phyloP scores from a whole-genome alignment of 2,797 vertebrate genomes.

The Typhlichthys subterraneus region DNA sequence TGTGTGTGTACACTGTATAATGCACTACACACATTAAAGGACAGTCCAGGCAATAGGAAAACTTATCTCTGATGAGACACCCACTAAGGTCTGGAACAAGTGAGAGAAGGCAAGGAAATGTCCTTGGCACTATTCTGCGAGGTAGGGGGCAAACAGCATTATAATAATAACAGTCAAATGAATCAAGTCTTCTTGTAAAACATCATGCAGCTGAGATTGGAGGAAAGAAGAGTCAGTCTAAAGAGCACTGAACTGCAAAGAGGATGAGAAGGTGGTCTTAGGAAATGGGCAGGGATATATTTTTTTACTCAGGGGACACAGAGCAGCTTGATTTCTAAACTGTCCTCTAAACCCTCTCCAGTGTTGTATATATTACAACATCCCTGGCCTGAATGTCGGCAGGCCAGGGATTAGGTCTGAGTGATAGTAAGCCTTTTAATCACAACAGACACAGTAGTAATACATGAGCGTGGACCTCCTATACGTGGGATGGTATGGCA shows the following conservation, averaged over 20 bases:
- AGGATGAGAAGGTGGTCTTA: not conserved
- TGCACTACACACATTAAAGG: not conserved
- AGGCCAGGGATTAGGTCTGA: no score
- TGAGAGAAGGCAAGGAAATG: not conserved
- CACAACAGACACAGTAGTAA: slow-evolving; percentile 9
- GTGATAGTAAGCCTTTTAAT: slow-evolving; percentile 2
- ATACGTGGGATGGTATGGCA: slow-evolving; percentile 24
- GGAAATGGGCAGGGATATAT: slow-evolving; percentile 3
- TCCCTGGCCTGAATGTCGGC: not conserved
- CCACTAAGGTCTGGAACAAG: not conserved
- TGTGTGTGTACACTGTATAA: no score
- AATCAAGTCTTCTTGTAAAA: not conserved
- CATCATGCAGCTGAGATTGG: not conserved
- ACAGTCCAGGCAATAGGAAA: slow-evolving; percentile 3
- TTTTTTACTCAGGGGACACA: not conserved
- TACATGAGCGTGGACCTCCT: slow-evolving; percentile 17
- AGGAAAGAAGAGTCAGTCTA: not conserved
- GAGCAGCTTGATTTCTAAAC: not conserved
- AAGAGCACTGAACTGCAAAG: not conserved
- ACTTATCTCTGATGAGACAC: slow-evolving; percentile 2
- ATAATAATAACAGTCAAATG: not conserved
- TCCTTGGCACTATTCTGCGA: slow-evolving; percentile 21
- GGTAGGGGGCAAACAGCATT: slow-evolving; percentile 1
- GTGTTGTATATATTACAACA: not conserved
- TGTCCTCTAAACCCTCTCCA: not conserved